A percentile compares a stretch with the other conserved stretches of the same genome.
phyloP scores from a whole-genome alignment of 1,140 invertebrate genomes.

The Brachionus manjavacas region DNA sequence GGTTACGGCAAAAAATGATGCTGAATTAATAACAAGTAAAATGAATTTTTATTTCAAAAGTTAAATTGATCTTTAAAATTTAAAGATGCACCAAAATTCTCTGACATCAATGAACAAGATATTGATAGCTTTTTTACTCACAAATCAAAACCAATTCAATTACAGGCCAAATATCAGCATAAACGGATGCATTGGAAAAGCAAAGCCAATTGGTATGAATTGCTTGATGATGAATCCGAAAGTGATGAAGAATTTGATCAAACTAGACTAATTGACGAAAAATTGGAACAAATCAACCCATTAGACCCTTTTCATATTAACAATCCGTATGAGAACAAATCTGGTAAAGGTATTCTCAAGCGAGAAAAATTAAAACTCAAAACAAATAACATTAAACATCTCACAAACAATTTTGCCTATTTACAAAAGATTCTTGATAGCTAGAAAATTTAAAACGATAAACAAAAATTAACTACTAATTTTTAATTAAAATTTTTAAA shows the following conservation, averaged over 20 bases:
- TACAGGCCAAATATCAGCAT: conserved; percentile 6
- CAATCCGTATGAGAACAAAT: background rate
- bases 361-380: background rate
- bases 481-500: background rate
- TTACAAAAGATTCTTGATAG: background rate
- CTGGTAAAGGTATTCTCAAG: background rate
- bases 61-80: background rate
- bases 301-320: background rate
- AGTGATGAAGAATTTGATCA: conserved; percentile 24
- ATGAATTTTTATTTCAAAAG: background rate
- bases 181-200: background rate
- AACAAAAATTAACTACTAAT: background rate
- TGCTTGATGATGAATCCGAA: background rate
- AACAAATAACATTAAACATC: background rate
- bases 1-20: conserved; percentile 1
- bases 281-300: background rate
- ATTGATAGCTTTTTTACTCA: background rate
- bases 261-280: background rate
- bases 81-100: conserved; percentile 24
- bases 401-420: background rate
- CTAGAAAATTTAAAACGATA: background rate
- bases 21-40: conserved; percentile 28
- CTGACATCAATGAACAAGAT: conserved; percentile 8
- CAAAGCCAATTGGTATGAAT: conserved; percentile 23
- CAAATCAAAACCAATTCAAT: conserved; percentile 33